Base-by-base conservation (phyloP, 2,113 vertebrate genomes). In the Haemorhous mexicanus region DNA sequence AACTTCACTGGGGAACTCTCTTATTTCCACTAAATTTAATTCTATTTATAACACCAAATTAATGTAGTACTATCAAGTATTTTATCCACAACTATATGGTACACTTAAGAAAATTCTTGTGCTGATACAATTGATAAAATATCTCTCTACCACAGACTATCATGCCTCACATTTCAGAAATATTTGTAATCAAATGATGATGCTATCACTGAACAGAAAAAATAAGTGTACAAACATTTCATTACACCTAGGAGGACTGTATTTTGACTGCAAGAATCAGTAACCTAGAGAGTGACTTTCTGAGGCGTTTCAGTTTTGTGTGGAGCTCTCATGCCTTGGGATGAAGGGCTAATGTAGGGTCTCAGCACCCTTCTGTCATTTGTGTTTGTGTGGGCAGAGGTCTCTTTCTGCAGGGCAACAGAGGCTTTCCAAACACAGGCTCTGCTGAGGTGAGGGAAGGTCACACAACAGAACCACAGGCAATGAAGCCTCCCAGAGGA, bases 1-100 rank as follows among this genome's bases (percentile, higher is more conserved):
- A 81, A 3, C 44, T 90, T 97, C 96, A 92, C 69, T 61, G 28
- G 92, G 92, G 93, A 94, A 56, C 63, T 68, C 46, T 64, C 55
- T 72, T 56, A 49, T 84, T 86, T 87, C 83, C 76, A 75, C 22
- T 86, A 46, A 56, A 90, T 50, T 59, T 78, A 77, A 44, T 74
- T 86, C 76, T 88, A 83, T 90, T 91, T 96, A 64, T 86, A 95
- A 93, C 44, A 68, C 6, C 18, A 72, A 52, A 41, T 56, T 72
- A 86, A 78, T 56, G 55, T 44, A 82, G 21, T 76, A 68, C 33
- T 76, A 72, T 16, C 75, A 64, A 43, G 53, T 39, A 73, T 64
- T 87, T 87, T 77, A 92, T 33, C 58, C 44, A 46, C 41, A 92
- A 18, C 32, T 63, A 21, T 24, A 43, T 43, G 37, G 46, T 44